phyloP scores from a whole-genome alignment of 2,797 vertebrate genomes.

The Sebastes trivittatus region DNA sequence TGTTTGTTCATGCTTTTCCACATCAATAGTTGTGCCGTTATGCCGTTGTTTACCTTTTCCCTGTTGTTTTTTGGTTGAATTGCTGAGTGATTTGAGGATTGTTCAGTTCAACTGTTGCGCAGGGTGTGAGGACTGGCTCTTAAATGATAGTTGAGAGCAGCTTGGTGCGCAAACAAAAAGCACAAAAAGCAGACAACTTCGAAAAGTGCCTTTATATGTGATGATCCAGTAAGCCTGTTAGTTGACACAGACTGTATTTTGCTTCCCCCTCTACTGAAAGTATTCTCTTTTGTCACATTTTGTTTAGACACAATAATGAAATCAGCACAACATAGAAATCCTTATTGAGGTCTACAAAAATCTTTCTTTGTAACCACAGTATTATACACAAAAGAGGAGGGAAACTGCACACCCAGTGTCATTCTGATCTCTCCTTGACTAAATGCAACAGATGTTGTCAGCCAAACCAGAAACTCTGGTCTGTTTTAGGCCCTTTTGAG shows the following conservation, averaged over 20 bases:
- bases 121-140: no score
- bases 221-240: slow-evolving; percentile 81
- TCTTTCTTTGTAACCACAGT: slow-evolving; percentile 65
- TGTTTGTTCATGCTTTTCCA: background rate
- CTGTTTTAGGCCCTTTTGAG: no score
- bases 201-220: slow-evolving; percentile 92
- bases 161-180: slow-evolving; percentile 55
- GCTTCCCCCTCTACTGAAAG: slow-evolving; percentile 71
- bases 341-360: slow-evolving; percentile 45
- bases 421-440: no score
- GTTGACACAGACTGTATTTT: slow-evolving; percentile 66
- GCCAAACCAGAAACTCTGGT: no score
- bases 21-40: background rate
- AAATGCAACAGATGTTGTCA: no score
- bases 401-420: no score
- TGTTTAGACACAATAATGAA: slow-evolving; percentile 62
- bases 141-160: no score
- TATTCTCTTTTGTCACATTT: slow-evolving; percentile 55
- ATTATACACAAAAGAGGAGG: slow-evolving; percentile 12
- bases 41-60: no score
- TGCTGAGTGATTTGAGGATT: no score
- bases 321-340: slow-evolving; percentile 60
- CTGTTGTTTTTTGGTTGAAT: no score
- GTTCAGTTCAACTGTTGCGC: no score
- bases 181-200: slow-evolving; percentile 68